Evolutionary conservation across 2,113 vertebrate genomes (phyloP).

Genomic region (Upupa epops): DNA sequence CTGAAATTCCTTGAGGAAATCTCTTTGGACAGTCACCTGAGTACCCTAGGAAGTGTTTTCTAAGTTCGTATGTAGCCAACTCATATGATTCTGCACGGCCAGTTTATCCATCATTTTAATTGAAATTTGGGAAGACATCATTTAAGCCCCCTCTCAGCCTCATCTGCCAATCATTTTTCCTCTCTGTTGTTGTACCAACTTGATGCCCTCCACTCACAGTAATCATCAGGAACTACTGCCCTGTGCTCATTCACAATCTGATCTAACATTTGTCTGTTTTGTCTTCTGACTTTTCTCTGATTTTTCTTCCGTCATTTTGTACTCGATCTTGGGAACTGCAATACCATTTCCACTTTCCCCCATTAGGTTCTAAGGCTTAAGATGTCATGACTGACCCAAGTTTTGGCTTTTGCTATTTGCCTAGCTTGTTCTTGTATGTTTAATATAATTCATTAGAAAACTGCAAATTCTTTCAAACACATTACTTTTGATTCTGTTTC

Average conservation of each 20-base stretch:
- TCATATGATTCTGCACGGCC: neutral
- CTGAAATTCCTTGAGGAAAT: neutral
- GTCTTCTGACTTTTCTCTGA: neutral
- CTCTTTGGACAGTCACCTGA: neutral
- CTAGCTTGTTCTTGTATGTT: neutral
- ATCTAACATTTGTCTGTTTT: neutral
- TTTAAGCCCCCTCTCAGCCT: neutral
- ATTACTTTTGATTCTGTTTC: neutral
- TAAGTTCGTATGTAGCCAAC: neutral
- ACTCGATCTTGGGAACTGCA: neutral
- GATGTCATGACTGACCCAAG: neutral
- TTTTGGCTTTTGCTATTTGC: neutral
- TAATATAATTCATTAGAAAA: neutral
- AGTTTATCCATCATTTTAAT: neutral
- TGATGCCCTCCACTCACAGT: neutral
- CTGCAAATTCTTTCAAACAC: neutral
- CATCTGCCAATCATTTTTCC: neutral
- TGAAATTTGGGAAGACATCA: neutral
- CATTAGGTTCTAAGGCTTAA: neutral
- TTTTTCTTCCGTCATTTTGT: neutral
- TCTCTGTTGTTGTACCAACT: neutral
- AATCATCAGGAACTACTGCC: neutral
- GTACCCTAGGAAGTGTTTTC: neutral
- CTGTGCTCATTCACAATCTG: neutral
- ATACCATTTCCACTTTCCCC: neutral